Base-by-base conservation (phyloP, 2,113 vertebrate genomes). In the Kryptolebias marmoratus region DNA sequence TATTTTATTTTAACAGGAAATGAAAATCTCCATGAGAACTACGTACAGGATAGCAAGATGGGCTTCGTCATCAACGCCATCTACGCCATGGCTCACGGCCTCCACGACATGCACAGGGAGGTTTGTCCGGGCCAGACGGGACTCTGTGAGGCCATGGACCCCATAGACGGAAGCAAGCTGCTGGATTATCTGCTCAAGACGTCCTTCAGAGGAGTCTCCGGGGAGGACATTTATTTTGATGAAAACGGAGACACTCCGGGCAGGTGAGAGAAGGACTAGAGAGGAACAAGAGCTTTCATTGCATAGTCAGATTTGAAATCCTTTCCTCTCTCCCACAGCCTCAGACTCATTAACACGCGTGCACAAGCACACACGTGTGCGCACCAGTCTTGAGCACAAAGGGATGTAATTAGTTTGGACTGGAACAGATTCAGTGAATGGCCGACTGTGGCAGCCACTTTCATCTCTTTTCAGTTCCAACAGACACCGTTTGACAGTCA, bases 1-100 rank as follows among this genome's bases (percentile, higher is more conserved):
- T 32, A 28, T 49, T 52, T 71, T 32, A 28, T 49, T 52, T 71
- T 18, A 32, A 75, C 88, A 95, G 98, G 98, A 61, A 98, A 97
- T 22, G 97, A 99, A 78, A 97, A 95, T 87, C 93, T 99, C 77
- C 95, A 96, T 79, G 97, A 98, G 82, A 98, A 98, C 85, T 99
- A 98, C 2, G 93, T 99, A 9, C 98, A 99, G 84, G 98, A 99
- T 89, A 99, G 97, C 84, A 99, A 99, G 93, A 99, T 99, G 98
- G 98, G 98, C 68, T 99, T 99, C 86, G 97, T 99, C 88, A 98
- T 99, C 89, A 99, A 99, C 16, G 98, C 98, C 80, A 98, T 99
- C 90, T 99, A 98, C 0, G 96, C 98, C 53, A 99, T 99, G 98
- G 98, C 97, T 0, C 95, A 99, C 0, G 98, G 98, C 0, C 95